Evolutionary conservation across 2,797 vertebrate species (phyloP), one percentile per base, ranked within the genome.

Genomic region (Synaphobranchus kaupii): DNA sequence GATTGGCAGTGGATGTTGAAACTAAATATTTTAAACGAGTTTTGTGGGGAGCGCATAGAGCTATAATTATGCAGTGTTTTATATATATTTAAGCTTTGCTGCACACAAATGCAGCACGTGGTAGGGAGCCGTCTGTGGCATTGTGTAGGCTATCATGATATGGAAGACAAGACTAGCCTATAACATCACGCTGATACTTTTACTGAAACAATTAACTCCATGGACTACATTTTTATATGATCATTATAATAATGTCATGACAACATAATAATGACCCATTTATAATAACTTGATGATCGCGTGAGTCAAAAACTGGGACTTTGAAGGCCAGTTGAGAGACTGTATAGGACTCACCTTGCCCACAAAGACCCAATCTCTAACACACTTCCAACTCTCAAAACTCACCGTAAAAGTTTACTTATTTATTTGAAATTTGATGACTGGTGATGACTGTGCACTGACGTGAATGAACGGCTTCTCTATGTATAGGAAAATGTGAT

Each of bases 251-350:
- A 86, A 34, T 22, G n/a, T 31, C 48, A 39, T 44, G 4, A 15
- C 39, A 44, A 44, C 34, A 17, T 78, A 17, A 78, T 78, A 82
- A 86, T n/a, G 34, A 80, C 22, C 48, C 22, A 13, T 34, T 73
- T 71, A 39, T 34, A 78, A 78, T 12, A 25, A 28, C 44, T 89
- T 87, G 93, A 87, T 90, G 96, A 93, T 95, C 92, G 93, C 91
- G 95, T 96, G 96, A 93, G 96, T 96, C 97, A 97, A 96, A 97
- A 95, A 98, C 97, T 98, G 98, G 98, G 98, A 99, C 98, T 99
- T 99, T 98, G 98, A 97, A 98, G 98, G 98, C 98, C 98, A 98
- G 98, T 99, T 98, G 98, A 98, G 96, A 94, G 90, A 95, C 95
- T 92, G 93, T 52, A 58, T 31, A 94, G 94, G 91, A 96, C 96